Base-by-base conservation (phyloP, 1,140 invertebrate species). In the Pararge aegeria region DNA sequence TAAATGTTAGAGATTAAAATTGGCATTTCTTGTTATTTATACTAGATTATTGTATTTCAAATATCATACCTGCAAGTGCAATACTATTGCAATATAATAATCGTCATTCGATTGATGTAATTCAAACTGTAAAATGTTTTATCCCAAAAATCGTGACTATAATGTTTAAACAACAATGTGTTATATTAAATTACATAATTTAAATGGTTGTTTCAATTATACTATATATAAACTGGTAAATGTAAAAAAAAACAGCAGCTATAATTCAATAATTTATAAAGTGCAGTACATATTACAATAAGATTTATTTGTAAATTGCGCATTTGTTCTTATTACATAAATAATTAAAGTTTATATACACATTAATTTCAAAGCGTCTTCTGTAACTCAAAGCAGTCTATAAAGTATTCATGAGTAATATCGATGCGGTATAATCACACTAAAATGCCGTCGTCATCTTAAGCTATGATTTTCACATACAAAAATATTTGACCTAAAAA, bases 251-350 rank as follows among this genome's bases (percentile, higher is more conserved):
- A 75, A 71, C 24, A 50, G 48, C 6, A 30, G 15, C 57, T 72
- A 75, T 80, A 80, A 75, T 82, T 84, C 78, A 84, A 88, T 86
- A 86, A 85, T 86, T 84, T 88, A 84, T 84, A 78, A 81, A 84
- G 84, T 88, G 80, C 84, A 83, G 73, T 79, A 62, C 60, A 69
- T 67, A 81, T 76, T 84, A 86, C 78, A 84, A 64, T 78, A 82
- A 81, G 77, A 64, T 79, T 80, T 75, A 79, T 78, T 79, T 59
- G 69, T 78, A 77, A 82, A 79, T 81, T 82, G 75, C 79, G 79
- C 75, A 77, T 82, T 87, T 82, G 70, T 80, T 76, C 76, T 84
- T 84, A 68, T 50, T 52, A 78, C 70, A 82, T 80, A 83, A 82
- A 85, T 80, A 80, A 77, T 77, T 78, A 73, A 78, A 79, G 70